Base-by-base conservation (phyloP, 2,113 vertebrate species). In the rat (Rattus norvegicus) region DNA sequence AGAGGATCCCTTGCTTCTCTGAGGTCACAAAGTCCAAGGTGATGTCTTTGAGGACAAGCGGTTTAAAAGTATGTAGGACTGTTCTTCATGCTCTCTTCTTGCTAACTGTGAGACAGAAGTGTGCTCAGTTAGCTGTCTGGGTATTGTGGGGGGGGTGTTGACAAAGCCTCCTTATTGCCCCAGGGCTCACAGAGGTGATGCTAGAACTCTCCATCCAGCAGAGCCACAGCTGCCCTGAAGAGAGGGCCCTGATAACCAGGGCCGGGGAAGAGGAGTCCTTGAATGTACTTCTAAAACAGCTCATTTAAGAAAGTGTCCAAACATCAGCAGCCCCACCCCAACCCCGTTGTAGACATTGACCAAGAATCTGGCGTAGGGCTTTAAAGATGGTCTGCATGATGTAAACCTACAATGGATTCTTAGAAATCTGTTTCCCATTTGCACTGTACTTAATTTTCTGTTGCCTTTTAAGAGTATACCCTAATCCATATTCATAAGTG, bases 401-500 rank as follows among this genome's bases (percentile, higher is more conserved):
- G 80, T 94, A 95, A 98, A 92, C 92, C 47, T 70, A 47, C 87
- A 96, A 76, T 90, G 72, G 92, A 63, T 65, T 77, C 95, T 76
- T 86, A n/a, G 79, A 87, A 95, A 95, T 96, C 87, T 97, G 94
- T 95, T 98, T 97, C 88, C 75, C 96, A 49, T 88, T 95, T 95
- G 75, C 69, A 65, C 63, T 28, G 87, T 1, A 92, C 95, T 94
- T 97, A 95, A 93, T 94, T 95, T 83, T 69, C 95, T 47, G n/a
- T 20, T 56, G 52, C 93, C 80, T 79, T 84, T 81, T 93, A 70
- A 88, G 92, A 90, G 30, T 97, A 30, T 73, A 12, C 63, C 94
- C 61, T 92, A 92, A 94, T 97, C 95, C 77, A 92, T 97, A 98
- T 98, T 97, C 79, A 79, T 92, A 89, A 91, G 69, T 93, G 91